Evolutionary conservation across 2,888 invertebrate species (phyloP), one percentile per base, ranked within the genome.

Genomic region (Phortica magna): DNA sequence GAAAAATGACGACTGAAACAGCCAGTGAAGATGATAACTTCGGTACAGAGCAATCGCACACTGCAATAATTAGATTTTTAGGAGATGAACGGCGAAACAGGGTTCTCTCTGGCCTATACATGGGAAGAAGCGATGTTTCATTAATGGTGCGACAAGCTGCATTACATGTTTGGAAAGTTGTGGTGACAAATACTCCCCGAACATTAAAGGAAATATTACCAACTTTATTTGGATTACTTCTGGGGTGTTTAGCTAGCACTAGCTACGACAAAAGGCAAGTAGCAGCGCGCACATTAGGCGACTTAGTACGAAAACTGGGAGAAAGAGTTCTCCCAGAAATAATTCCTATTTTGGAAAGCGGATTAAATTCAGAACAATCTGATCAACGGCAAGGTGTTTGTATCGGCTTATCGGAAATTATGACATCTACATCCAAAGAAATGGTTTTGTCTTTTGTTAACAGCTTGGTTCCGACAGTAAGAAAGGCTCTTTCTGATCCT

Each of bases 11-110:
- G 53, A 99, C 99, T 0, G 98, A 99, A 92, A 98, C 98, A 0
- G 98, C 98, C 0, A 97, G 96, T 82, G 99, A 99, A 91, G 99
- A 99, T 91, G 99, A 99, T 90, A 99, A 99, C 92, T 99, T 99
- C 92, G 99, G 99, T 78, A 99, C 99, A 0, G 98, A 98, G 90
- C 97, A 97, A 90, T 98, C 98, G 0, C 98, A 98, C 89, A 94
- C 95, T 90, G 97, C 98, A 0, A 99, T 99, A 81, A 96, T 98
- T 84, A 94, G 94, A 73, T 95, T 97, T 10, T 93, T 99, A 72
- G 99, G 99, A 0, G 95, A 94, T 1, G 98, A 98, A 88, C 93
- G 98, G 65, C 93, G 99, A 74, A 98, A 99, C 92, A 93, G 98
- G 41, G 99, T 99, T 57, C 92, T 98, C 74, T 97, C 98, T 39